Evolutionary conservation across 2,888 invertebrate species (phyloP).

Genomic region (Cephonodes hylas): DNA sequence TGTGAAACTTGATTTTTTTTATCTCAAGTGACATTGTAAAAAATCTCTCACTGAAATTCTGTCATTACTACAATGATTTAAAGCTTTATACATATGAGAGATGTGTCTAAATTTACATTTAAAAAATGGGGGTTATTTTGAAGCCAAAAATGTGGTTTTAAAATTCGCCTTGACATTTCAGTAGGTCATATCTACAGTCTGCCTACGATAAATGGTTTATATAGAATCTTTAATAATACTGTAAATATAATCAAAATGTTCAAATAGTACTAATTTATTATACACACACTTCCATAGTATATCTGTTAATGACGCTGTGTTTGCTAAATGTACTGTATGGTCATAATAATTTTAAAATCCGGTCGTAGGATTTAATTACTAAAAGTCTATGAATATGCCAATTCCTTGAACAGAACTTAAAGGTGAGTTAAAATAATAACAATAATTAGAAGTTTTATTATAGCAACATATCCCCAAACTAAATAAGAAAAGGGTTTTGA

Average conservation of each 20-base stretch:
- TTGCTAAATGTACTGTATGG: neutral
- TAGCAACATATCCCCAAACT: no score
- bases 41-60: no score
- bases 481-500: no score
- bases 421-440: no score
- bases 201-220: neutral
- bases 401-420: neutral
- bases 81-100: no score
- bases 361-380: neutral
- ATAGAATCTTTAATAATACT: neutral
- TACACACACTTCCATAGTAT: conserved; percentile 17
- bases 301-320: neutral
- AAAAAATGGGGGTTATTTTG: no score
- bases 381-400: neutral
- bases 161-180: neutral
- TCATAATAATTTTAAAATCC: neutral
- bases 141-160: neutral
- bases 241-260: conserved; percentile 20
- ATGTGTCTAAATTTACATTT: no score
- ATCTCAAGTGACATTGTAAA: neutral
- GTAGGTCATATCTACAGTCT: neutral
- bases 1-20: neutral
- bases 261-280: conserved; percentile 16
- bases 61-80: no score
- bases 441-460: no score